Evolutionary conservation across 2,113 vertebrate species (phyloP), one percentile per base, ranked within the genome.

Genomic region (Brachypteracias leptosomus): DNA sequence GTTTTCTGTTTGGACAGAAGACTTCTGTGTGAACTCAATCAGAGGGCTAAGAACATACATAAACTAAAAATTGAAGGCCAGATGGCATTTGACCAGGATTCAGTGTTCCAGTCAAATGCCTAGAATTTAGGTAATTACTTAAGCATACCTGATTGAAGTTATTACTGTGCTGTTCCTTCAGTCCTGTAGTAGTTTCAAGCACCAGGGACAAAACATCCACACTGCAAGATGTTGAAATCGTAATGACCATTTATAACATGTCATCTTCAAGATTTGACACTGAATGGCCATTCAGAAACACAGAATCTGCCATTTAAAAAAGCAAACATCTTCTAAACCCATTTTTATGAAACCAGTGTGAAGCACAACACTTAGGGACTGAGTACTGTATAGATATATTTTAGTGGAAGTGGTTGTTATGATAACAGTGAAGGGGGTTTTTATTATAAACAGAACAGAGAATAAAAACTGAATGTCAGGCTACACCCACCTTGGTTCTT

Each of bases 331-430:
- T 57, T 35, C 33, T 36, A 40, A 91, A 17, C 3, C 6, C 4
- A 13, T 26, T 33, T 71, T 8, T 70, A 9, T 49, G 24, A 72
- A 73, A 52, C 2, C 31, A 67, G 4, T 19, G 20, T 13, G 36
- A 61, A 78, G 42, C 8, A 11, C 31, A 40, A 15, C 26, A 10
- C 47, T 78, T 15, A 47, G 24, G 6, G 70, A 11, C 57, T 70
- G 6, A 24, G 11, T 8, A 15, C 9, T 20, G 0, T 6, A 6
- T 4, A 74, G 35, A 44, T 2, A 1, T 29, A 26, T 33, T 71
- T 75, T 25, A 35, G 25, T 63, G 11, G 36, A 58, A 89, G 18
- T 4, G 62, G 13, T 31, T 51, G 8, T 68, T 54, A 22, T 6
- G 5, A 31, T 36, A 52, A 40, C 4, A 67, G 33, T 20, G 10